Base-by-base conservation (phyloP, 1,140 invertebrate species). In the Drosophila jambulina region DNA sequence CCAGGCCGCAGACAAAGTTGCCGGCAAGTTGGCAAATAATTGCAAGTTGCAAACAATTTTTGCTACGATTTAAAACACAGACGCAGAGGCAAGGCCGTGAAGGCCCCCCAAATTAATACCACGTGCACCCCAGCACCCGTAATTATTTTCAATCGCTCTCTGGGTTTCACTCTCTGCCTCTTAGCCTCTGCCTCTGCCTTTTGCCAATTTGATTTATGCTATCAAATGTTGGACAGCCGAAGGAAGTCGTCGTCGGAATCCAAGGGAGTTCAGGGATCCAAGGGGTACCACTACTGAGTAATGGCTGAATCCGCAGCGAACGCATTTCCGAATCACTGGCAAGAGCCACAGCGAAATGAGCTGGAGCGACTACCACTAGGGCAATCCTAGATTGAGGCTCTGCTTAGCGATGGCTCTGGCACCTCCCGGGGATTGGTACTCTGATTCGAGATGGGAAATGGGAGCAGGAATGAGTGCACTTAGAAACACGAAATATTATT, bases 171-270 rank as follows among this genome's bases (percentile, higher is more conserved):
- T 57, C 29, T 15, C 7, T 53, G 49, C 49, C 27, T 38, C 36
- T n/a, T 32, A 9, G 27, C 13, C 51, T 25, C n/a, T 19, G 48
- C 27, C 4, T 10, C 38, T 21, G 23, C 21, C 68, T 48, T 27
- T 45, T 23, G 36, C 61, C 64, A 79, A 72, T 85, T 90, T 90
- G 85, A 90, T 90, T 90, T 90, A 90, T 90, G 85, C 78, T 61
- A 81, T 81, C 82, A 85, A 71, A 68, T 72, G 65, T 29, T 65
- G 61, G 54, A 59, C 38, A 51, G 45, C 25, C 46, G 46, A 62
- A 25, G 57, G 54, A 9, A 32, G 34, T 38, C 34, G 21, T 38
- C 34, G 21, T 56, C 2, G 34, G 32, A 54, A 36, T 54, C 10
- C 51, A 36, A 23, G 21, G 17, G 48, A 27, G n/a, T 12, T 17